Base-by-base conservation (phyloP, 2,113 vertebrate species). In the Meriones unguiculatus region DNA sequence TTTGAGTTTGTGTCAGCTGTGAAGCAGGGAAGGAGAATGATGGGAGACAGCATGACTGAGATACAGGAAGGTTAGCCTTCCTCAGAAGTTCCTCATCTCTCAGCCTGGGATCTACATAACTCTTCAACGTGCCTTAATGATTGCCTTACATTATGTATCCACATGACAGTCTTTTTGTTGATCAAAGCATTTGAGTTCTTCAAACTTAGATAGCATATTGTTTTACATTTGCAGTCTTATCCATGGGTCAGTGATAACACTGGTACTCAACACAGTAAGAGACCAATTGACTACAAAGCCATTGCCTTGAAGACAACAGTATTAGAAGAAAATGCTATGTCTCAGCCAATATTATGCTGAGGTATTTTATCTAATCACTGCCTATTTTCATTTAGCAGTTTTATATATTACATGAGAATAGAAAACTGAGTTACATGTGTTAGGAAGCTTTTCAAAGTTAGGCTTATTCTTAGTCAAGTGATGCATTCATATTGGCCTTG, bases 401-500 rank as follows among this genome's bases (percentile, higher is more conserved):
- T 28, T 87, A 64, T 46, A 13, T 54, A 35, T 15, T 80, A 80
- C 7, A 77, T 1, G 38, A 13, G 57, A 89, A 80, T 0, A 77
- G 41, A 28, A 91, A 92, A 94, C 25, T 35, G 54, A 94, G n/a
- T 62, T 54, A 17, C 52, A 95, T 25, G 2, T 67, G 5, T 95
- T 46, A 72, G 52, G 77, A 90, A 80, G 57, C 14, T 62, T 88
- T 13, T 5, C 77, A 90, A 95, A 46, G 8, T 64, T 81, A 88
- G 70, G 81, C 67, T n/a, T 46, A 73, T 86, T 92, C 89, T 62
- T 86, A 67, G 62, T 22, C 52, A 95, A 69, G n/a, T 38, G 32
- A 88, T 35, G 59, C 13, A 57, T 28, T 59, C 54, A 84, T 2
- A 76, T 3, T 14, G 84, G 15, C 24, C 41, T 90, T 28, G 54